Conservation (phyloP, 2,797 vertebrate genomes). For the Denticeps clupeoides region DNA sequence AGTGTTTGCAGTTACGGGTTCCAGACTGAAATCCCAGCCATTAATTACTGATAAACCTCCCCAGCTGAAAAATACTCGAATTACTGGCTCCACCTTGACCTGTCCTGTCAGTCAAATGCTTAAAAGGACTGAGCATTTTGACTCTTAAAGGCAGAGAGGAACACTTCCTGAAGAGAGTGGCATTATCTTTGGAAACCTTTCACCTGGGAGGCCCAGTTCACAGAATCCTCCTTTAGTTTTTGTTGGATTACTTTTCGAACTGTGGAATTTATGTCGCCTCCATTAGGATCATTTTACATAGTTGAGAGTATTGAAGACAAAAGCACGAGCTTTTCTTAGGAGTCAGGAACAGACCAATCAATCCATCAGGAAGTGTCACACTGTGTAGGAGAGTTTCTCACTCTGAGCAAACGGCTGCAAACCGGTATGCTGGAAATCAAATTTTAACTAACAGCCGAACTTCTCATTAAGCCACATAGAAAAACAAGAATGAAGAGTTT, state of each 20-base stretch:
- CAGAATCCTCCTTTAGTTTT: conserved; percentile 7
- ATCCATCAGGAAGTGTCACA: neutral
- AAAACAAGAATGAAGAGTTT: no score
- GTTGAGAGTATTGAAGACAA: conserved; percentile 9
- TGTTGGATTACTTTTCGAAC: conserved; percentile 19
- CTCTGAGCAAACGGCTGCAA: no score
- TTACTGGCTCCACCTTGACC: conserved; percentile 7
- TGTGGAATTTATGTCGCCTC: conserved; percentile 16
- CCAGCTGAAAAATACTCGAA: neutral
- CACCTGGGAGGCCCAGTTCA: conserved; percentile 12
- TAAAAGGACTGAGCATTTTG: no score
- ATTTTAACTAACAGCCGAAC: no score
- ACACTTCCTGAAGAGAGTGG: conserved; percentile 10
- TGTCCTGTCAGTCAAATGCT: conserved; percentile 12
- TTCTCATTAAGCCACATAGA: no score
- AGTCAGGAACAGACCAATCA: conserved; percentile 14
- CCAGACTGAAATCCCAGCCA: no score
- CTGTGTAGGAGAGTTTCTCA: no score
- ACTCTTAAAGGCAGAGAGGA: conserved; percentile 5
- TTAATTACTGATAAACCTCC: neutral
- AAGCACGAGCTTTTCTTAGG: conserved; percentile 14
- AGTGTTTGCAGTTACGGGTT: no score
- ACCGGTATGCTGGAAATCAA: no score
- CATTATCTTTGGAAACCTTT: conserved; percentile 9
- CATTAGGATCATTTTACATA: conserved; percentile 36